phyloP scores from a whole-genome alignment of 2,113 vertebrate genomes.

The Xerus inauris region DNA sequence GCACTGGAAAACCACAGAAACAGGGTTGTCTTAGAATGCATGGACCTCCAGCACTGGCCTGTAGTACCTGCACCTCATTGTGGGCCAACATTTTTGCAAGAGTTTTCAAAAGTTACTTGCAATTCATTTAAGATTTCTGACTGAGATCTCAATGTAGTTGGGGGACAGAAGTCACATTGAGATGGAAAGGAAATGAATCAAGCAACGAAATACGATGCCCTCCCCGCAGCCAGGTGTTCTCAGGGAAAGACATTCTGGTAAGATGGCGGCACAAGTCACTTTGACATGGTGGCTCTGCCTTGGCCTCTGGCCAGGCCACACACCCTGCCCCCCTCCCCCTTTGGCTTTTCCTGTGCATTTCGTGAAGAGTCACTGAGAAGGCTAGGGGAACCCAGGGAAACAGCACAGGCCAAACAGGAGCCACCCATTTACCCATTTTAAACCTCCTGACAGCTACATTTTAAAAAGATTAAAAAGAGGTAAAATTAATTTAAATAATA shows the following conservation, averaged over 20 bases:
- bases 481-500: neutral
- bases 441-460: neutral
- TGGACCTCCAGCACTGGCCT: slow-evolving; percentile 20
- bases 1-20: slow-evolving; percentile 51
- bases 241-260: slow-evolving; percentile 25
- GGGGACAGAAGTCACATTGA: slow-evolving; percentile 73
- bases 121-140: slow-evolving; percentile 68
- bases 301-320: neutral
- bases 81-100: slow-evolving; percentile 16
- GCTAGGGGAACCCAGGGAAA: rapidly evolving
- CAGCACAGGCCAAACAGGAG: rapidly evolving
- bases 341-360: neutral
- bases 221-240: too few relatives aligned
- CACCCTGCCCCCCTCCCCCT: rapidly evolving
- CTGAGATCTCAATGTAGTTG: slow-evolving; percentile 72
- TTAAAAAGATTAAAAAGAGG: neutral
- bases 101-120: slow-evolving; percentile 73
- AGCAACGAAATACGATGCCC: slow-evolving; percentile 23
- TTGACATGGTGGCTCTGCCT: neutral
- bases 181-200: slow-evolving; percentile 72
- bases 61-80: slow-evolving; percentile 37
- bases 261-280: slow-evolving; percentile 5
- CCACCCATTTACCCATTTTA: rapidly evolving
- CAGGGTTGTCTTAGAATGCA: neutral
- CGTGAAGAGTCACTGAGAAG: neutral